Percentiles rank a stretch among this genome's conserved stretches.
Evolutionary conservation across 2,888 invertebrate genomes (phyloP).

Genomic region (Euplagia quadripunctaria): DNA sequence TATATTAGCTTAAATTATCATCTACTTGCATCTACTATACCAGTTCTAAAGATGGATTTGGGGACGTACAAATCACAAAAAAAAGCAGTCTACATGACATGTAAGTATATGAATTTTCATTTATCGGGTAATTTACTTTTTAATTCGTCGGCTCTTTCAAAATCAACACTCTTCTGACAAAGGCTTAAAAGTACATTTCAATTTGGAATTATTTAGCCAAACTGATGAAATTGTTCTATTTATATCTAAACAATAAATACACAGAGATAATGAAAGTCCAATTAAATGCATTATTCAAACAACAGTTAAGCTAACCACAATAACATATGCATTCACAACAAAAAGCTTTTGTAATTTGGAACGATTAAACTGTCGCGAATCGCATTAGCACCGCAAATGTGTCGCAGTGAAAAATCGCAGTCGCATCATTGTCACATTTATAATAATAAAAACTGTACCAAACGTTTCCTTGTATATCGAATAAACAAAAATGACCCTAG

Average conservation of each 20-base stretch:
- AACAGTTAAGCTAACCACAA: slow-evolving; percentile 52
- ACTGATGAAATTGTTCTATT: slow-evolving; percentile 19
- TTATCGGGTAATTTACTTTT: too few species aligned
- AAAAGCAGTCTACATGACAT: too few species aligned
- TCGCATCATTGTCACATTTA: slow-evolving; percentile 63
- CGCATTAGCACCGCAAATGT: slow-evolving; percentile 68
- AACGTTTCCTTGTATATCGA: slow-evolving; percentile 30
- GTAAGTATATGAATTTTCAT: too few species aligned
- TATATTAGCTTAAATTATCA: too few species aligned
- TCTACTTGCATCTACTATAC: too few species aligned
- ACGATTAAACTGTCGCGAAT: slow-evolving; percentile 71
- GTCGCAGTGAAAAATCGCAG: slow-evolving; percentile 70
- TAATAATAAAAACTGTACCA: slow-evolving; percentile 46
- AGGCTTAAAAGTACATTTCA: background rate
- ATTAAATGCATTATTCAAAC: slow-evolving; percentile 51
- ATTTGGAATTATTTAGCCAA: background rate
- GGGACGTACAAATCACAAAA: too few species aligned
- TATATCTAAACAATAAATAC: slow-evolving; percentile 25
- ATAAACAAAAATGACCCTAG: slow-evolving; percentile 37
- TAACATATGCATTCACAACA: slow-evolving; percentile 55
- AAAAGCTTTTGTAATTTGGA: slow-evolving; percentile 50
- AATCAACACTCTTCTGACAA: background rate
- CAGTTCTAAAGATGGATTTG: too few species aligned
- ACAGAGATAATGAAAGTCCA: slow-evolving; percentile 39
- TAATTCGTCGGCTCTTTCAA: too few species aligned